Base-by-base conservation (phyloP, 2,888 invertebrate genomes). In the Dorcus hopei region DNA sequence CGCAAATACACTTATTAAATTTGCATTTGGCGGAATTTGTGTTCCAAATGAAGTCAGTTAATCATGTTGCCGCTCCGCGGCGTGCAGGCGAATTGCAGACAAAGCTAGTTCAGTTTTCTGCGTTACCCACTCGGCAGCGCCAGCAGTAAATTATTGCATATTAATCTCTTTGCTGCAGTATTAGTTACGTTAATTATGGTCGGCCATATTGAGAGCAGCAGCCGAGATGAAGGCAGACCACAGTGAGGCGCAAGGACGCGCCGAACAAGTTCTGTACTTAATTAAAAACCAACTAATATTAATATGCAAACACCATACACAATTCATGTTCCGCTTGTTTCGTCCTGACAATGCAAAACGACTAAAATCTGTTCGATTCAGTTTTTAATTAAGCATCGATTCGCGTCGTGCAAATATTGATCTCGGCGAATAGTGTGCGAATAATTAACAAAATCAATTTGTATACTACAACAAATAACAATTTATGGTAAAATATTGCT, bases 71-170 rank as follows among this genome's bases (percentile, higher is more conserved):
- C 71, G 71, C 70, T 68, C 60, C 67, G 63, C 66, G 69, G 70
- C 68, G 69, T 68, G 68, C 70, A 69, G 69, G 69, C 68, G 72
- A 70, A 71, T 71, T 72, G 72, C 73, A 71, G 72, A 73, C 75
- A 72, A 70, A 73, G 72, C 73, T 72, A 71, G 74, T 74, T 74
- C 74, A 76, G 76, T 76, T 76, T 77, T 77, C 75, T 75, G 73
- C 73, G 71, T 72, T 74, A 72, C 72, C 74, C 73, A 72, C 70
- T 71, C 71, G 68, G 69, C 68, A 68, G 68, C 76, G 73, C 74
- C 74, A 65, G 74, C 76, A 72, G 77, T 78, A 78, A 78, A 78
- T 78, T 78, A 79, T 78, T 76, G 79, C 78, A 78, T 78, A 79
- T 78, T 79, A 79, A 78, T 78, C 78, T 78, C 78, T 77, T 70